Percentiles rank a stretch among this genome's conserved stretches.
Evolutionary conservation across 37 sponge, comb jelly and placozoan genomes (phyloP).

Genomic region (Hormiphora californensis): DNA sequence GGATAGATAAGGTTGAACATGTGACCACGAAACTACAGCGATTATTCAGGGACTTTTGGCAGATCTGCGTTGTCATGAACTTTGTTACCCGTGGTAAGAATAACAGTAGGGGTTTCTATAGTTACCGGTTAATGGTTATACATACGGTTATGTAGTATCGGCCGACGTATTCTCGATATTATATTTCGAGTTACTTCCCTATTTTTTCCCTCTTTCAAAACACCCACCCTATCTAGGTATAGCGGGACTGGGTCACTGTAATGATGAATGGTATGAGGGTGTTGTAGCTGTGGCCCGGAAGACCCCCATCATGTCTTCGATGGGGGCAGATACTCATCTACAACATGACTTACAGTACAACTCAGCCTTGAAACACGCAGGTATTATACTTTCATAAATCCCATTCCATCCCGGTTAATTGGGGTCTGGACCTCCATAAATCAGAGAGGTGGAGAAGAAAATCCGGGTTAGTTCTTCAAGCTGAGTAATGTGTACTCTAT

Average conservation of each 20-base stretch:
- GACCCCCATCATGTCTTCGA: conserved; percentile 41
- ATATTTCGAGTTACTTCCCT: too few relatives aligned
- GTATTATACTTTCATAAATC: too few relatives aligned
- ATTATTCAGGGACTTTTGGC: conserved; percentile 95
- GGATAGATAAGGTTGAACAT: conserved; percentile 18
- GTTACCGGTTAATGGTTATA: too few relatives aligned
- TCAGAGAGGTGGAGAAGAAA: too few relatives aligned
- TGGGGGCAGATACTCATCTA: conserved; percentile 43
- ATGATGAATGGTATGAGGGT: conserved; percentile 47
- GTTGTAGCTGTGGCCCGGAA: conserved; percentile 28
- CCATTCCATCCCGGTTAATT: too few relatives aligned
- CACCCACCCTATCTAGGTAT: not conserved
- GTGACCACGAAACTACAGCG: conserved; percentile 32
- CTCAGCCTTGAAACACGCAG: conserved; percentile 34
- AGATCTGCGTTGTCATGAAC: conserved; percentile 84
- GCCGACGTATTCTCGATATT: too few relatives aligned
- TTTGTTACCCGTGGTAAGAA: conserved; percentile 60
- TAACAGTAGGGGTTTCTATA: too few relatives aligned
- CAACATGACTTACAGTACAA: conserved; percentile 51
- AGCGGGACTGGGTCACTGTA: conserved; percentile 38
- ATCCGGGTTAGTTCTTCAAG: too few relatives aligned
- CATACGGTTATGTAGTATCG: too few relatives aligned
- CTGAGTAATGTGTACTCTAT: too few relatives aligned
- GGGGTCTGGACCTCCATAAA: too few relatives aligned
- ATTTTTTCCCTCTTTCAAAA: not conserved